Evolutionary conservation across 2,113 vertebrate genomes (phyloP), one percentile per base, ranked within the genome.

Genomic region (Cephalopholis sonnerati): DNA sequence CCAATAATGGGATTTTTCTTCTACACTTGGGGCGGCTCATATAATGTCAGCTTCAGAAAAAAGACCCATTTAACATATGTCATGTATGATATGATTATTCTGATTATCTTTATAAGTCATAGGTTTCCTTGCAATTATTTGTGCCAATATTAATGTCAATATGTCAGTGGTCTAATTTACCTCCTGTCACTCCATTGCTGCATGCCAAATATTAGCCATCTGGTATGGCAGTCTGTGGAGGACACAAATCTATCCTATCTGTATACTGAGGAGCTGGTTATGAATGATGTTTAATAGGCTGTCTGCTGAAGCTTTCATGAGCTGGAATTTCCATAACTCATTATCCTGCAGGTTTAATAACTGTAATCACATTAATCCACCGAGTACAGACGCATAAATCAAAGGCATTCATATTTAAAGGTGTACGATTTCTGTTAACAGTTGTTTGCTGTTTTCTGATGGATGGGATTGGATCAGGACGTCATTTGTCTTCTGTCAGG

Each of bases 291-390:
- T 79, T 79, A 90, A 86, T 66, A 73, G 86, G 65, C 78, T 69
- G 57, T 27, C 36, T 58, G 69, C 76, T 77, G 84, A 84, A 65
- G 86, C 81, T 83, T 85, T 91, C 74, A 83, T 39, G 61, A 88
- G 84, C 80, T 46, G 77, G 74, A 67, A 90, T 92, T 91, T 92
- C 82, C 90, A 90, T 83, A 91, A 89, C 81, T 91, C 85, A 89
- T 93, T 90, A 90, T 86, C 70, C 77, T 68, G 77, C 81, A 86
- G 70, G 65, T 91, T 92, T 92, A 92, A 89, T 93, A 91, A 89
- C 87, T 80, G 46, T 90, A 89, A 94, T 93, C 79, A 91, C 75
- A 88, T 91, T 91, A 91, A 91, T 92, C 74, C 62, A 79, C 2
- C 0, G 41, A 79, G 61, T 67, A 78, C 16, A 64, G 85, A 54